Evolutionary conservation across 2,797 vertebrate genomes (phyloP).

Genomic region (Rhynchotus rufescens): DNA sequence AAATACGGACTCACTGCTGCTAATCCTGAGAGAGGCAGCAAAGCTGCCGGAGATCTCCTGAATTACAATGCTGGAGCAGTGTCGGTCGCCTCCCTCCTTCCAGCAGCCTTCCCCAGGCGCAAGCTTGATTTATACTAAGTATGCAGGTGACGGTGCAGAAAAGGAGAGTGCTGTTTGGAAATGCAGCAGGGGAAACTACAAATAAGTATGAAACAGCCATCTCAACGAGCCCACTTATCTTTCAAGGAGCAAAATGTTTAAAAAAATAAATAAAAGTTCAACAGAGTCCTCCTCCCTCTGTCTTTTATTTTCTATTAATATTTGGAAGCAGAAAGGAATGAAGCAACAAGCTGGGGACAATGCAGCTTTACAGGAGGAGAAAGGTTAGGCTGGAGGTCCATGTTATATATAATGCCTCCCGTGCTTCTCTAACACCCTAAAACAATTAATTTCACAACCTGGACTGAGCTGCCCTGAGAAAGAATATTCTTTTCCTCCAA

Average conservation of each 20-base stretch:
- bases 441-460: not conserved
- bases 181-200: rapidly evolving
- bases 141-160: not conserved
- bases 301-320: not conserved
- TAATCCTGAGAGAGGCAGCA: not conserved
- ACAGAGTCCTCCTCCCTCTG: rapidly evolving
- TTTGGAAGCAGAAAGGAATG: not conserved
- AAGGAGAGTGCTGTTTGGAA: not conserved
- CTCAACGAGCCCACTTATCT: rapidly evolving
- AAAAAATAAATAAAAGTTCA: not conserved
- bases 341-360: not conserved
- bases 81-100: rapidly evolving
- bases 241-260: not conserved
- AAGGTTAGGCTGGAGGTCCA: not conserved
- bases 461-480: not conserved
- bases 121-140: rapidly evolving
- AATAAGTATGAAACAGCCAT: not conserved
- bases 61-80: not conserved
- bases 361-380: not conserved
- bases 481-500: rapidly evolving
- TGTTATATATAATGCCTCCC: not conserved
- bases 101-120: not conserved
- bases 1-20: not conserved
- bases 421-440: rapidly evolving
- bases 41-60: not conserved